Conservation (phyloP, 2,797 vertebrate genomes). For the Columba guinea region DNA sequence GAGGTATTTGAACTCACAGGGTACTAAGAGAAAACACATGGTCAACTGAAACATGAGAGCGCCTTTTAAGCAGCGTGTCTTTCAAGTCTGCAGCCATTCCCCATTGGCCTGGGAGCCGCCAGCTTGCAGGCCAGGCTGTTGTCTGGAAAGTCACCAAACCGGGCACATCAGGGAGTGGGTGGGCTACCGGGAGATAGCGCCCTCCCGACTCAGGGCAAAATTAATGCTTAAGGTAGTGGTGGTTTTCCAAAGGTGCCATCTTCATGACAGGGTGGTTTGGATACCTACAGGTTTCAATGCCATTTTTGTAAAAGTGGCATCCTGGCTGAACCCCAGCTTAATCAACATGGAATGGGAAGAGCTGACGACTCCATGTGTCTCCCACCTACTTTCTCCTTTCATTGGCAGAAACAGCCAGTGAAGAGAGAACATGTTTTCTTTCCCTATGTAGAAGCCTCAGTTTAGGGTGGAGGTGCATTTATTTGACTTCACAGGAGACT, state of each 20-base stretch:
- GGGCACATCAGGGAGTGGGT: rapidly evolving
- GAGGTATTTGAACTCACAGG: conserved; percentile 70
- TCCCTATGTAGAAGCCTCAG: not conserved
- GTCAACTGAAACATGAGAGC: conserved; percentile 70
- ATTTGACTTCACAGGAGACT: conserved; percentile 37
- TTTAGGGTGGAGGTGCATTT: conserved; percentile 54
- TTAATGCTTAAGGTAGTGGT: not conserved
- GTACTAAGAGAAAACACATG: conserved; percentile 73
- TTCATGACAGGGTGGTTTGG: not conserved
- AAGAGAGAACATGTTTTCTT: not conserved
- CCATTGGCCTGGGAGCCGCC: conserved; percentile 47
- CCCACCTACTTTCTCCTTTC: conserved; percentile 13
- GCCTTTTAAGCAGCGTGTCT: conserved; percentile 64
- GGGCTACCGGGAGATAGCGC: not conserved
- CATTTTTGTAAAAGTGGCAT: not conserved
- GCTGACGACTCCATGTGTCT: not conserved
- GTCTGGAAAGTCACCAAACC: conserved; percentile 1
- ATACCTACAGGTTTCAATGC: not conserved
- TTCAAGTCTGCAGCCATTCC: conserved; percentile 66
- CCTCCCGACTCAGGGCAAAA: not conserved
- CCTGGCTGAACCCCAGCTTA: not conserved
- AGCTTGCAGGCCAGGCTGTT: not conserved
- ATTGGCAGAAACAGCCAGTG: not conserved
- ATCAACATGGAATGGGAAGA: not conserved
- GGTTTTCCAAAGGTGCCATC: not conserved